Conservation (phyloP, 2,113 vertebrate species). For the Psittacus erithacus region DNA sequence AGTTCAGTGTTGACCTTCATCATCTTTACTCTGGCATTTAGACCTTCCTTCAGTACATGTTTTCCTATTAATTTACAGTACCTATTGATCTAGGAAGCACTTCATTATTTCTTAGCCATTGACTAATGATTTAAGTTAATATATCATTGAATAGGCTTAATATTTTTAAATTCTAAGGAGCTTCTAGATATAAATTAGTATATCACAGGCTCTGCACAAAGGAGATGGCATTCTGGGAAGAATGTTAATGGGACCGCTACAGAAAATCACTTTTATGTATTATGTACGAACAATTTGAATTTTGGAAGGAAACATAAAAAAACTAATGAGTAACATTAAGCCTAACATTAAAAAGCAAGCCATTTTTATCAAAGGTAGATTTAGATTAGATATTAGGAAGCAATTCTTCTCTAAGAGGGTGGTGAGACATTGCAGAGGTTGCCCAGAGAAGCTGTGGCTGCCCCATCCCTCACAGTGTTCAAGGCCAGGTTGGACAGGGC, state of each 20-base stretch:
- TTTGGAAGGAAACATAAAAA: conserved; percentile 6
- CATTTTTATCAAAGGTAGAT: not conserved
- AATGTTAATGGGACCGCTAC: not conserved
- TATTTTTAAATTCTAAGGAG: conserved; percentile 28
- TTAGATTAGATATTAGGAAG: not conserved
- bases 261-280: not conserved
- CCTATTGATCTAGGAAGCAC: not conserved
- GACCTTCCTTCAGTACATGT: not conserved
- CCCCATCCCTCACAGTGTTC: not conserved
- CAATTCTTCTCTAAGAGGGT: not conserved
- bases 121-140: conserved; percentile 26
- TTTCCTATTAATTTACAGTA: not conserved
- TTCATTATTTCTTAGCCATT: not conserved
- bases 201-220: not conserved
- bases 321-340: not conserved
- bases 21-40: not conserved
- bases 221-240: not conserved
- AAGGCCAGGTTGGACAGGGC: not conserved
- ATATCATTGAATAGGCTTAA: not conserved
- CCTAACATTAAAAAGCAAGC: conserved; percentile 11
- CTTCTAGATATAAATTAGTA: not conserved
- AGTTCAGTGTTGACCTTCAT: not conserved
- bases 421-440: not conserved
- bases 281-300: conserved; percentile 5
- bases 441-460: not conserved